These are phyloP conservation scores for Drosophila pseudotalamancana DNA, from an alignment of 2,888 invertebrate species.

Conservation along the genomic window DNA sequence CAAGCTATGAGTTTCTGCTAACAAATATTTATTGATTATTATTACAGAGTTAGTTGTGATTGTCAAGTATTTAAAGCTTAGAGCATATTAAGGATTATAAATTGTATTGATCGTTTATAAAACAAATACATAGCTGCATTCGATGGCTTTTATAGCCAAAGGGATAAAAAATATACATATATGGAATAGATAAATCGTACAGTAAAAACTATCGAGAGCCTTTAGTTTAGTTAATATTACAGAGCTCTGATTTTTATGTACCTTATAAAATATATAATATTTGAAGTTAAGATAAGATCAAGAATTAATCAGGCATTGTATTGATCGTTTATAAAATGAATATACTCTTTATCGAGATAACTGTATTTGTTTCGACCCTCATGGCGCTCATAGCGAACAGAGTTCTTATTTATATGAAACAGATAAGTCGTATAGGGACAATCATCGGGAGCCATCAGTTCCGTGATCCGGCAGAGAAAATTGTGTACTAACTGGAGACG, in stretches of 20 bases:
- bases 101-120: slow-evolving; percentile 2
- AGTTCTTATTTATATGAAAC: neutral
- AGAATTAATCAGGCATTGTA: neutral
- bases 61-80: neutral
- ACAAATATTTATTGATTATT: neutral
- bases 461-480: neutral
- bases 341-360: slow-evolving; percentile 19
- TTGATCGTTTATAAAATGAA: slow-evolving; percentile 10
- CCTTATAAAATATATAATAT: too few species aligned
- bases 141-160: too few species aligned
- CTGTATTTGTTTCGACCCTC: slow-evolving; percentile 14
- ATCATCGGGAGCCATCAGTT: slow-evolving; percentile 1
- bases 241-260: too few species aligned
- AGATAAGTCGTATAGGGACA: slow-evolving; percentile 7
- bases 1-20: neutral
- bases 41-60: neutral
- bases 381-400: neutral
- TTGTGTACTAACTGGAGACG: slow-evolving; percentile 2
- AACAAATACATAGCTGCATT: slow-evolving; percentile 26
- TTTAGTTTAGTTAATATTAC: too few species aligned
- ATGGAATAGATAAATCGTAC: too few species aligned
- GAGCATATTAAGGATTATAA: too few species aligned
- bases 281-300: too few species aligned
- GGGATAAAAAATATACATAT: too few species aligned
- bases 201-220: too few species aligned